phyloP scores from a whole-genome alignment of 2,888 invertebrate species.

The Biston betularia region DNA sequence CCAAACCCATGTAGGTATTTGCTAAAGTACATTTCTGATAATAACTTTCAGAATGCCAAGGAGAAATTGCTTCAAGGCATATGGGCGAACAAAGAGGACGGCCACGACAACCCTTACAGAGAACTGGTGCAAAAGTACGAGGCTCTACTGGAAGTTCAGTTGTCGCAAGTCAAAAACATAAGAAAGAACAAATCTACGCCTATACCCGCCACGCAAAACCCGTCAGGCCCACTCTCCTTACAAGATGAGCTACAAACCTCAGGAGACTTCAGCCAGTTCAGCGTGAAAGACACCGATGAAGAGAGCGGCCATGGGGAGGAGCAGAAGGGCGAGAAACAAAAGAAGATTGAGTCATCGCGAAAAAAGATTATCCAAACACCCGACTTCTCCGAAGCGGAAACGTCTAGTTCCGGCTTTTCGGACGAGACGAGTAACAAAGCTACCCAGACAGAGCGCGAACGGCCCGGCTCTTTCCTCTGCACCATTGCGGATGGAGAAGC shows the following conservation, averaged over 20 bases:
- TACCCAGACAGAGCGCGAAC: slow-evolving; percentile 92
- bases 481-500: slow-evolving; percentile 95
- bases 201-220: slow-evolving; percentile 63
- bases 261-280: slow-evolving; percentile 89
- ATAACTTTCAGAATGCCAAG: slow-evolving; percentile 76
- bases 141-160: slow-evolving; percentile 91
- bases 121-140: slow-evolving; percentile 95
- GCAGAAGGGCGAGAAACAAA: slow-evolving; percentile 80
- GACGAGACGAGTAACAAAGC: slow-evolving; percentile 94
- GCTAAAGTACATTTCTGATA: slow-evolving; percentile 35
- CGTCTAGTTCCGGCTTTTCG: slow-evolving; percentile 93
- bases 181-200: slow-evolving; percentile 70
- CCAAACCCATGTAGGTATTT: background rate
- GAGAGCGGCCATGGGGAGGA: slow-evolving; percentile 88
- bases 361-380: slow-evolving; percentile 90
- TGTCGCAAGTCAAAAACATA: slow-evolving; percentile 86
- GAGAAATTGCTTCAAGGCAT: slow-evolving; percentile 82
- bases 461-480: slow-evolving; percentile 93
- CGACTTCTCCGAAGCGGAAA: slow-evolving; percentile 94
- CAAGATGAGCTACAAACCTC: slow-evolving; percentile 92
- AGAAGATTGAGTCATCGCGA: slow-evolving; percentile 74
- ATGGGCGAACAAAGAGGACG: slow-evolving; percentile 83
- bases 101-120: slow-evolving; percentile 90
- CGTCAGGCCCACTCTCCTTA: slow-evolving; percentile 82
- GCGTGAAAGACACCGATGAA: slow-evolving; percentile 88